Conservation (phyloP, 2,113 vertebrate genomes). For the Chloropsis hardwickii region DNA sequence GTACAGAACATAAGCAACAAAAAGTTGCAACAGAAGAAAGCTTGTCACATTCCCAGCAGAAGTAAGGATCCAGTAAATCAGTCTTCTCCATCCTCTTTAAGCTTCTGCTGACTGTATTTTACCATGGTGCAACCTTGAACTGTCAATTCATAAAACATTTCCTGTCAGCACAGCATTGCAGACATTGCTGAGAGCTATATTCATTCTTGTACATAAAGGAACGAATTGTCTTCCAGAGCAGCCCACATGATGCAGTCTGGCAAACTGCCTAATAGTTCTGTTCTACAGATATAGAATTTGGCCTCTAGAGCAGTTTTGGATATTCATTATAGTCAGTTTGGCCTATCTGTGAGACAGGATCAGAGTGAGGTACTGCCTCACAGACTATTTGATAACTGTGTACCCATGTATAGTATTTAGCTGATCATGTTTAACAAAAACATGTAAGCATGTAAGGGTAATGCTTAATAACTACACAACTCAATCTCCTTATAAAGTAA, state of each 20-base stretch:
- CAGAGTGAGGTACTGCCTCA: neutral
- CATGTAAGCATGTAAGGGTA: neutral
- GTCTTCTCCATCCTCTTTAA: neutral
- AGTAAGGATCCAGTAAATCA: neutral
- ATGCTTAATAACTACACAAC: neutral
- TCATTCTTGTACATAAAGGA: constrained; percentile 9
- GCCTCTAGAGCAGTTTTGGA: neutral
- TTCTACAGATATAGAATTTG: neutral
- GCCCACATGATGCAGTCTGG: constrained; percentile 24
- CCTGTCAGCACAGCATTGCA: neutral
- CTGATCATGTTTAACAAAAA: neutral
- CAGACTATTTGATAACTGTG: neutral
- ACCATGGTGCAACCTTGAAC: neutral
- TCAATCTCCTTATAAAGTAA: neutral
- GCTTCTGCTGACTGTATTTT: neutral
- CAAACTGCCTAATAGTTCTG: neutral
- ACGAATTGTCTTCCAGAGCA: constrained; percentile 13
- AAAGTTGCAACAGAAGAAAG: neutral
- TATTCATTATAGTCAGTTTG: neutral
- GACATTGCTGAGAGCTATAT: neutral
- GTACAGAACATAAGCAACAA: neutral
- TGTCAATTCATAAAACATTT: constrained; percentile 6
- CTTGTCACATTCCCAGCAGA: neutral
- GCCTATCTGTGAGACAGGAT: neutral
- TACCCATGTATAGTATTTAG: neutral